Base-by-base conservation (phyloP, 2,888 invertebrate species). In the Synergus japonicus region DNA sequence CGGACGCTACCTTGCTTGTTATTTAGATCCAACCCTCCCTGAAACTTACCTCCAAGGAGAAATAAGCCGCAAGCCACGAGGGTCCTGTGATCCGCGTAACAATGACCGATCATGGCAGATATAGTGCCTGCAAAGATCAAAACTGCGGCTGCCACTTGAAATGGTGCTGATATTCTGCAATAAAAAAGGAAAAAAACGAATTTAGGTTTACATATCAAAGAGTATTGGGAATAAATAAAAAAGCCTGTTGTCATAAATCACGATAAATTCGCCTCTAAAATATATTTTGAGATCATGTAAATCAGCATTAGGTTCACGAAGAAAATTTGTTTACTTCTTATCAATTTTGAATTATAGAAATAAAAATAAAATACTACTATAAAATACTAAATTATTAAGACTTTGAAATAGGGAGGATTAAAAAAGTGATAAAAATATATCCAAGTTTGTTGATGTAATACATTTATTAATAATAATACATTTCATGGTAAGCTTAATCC, bases 131-230 rank as follows among this genome's bases (percentile, higher is more conserved):
- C 94, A 77, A 94, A 89, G 82, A 94, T 90, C 85, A 94, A 89
- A 76, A 93, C 89, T 65, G 93, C 93, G 49, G 94, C 93, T 63
- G 92, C 92, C 81, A 94, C 93, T 88, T 94, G 93, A 86, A 94
- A 93, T 67, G 94, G 93, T 78, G 94, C 94, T 82, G 94, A 94
- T 86, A 94, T 93, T 89, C 95, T 95, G 93, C 79, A 93, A 94
- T 85, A 89, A 88, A 85, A 87, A 80, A 80, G 49, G 43, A 78
- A 76, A 83, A 76, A 73, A 46, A 54, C 58, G 76, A 29, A 80
- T 76, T 77, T 54, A 54, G 29, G 13, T 58, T 73, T 37, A 7
- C 37, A 18, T 58, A 54, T 73, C 37, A 73, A 41, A 54, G n/a
- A 58, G 4, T 29, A 29, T 13, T 5, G 37, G 41, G 18, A 54